Evolutionary conservation across 92 coral and sea anemone genomes (phyloP), one percentile per base, ranked within the genome.

Genomic region (Epizoanthus rinbou): DNA sequence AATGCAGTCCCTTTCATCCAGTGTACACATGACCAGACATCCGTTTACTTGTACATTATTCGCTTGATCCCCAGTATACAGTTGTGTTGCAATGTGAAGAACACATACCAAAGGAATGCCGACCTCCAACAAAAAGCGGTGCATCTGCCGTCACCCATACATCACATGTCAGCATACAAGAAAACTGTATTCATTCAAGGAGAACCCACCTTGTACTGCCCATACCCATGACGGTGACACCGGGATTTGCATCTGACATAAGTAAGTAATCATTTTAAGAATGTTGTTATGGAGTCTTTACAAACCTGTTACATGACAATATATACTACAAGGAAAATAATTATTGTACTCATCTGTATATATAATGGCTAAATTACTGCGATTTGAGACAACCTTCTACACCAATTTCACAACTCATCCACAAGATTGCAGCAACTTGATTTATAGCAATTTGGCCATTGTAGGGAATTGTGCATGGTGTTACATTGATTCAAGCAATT

Each of bases 51-150:
- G 11, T 64, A 16, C 3, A 28, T 37, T 37, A 54, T 3, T 17
- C 56, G 15, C 39, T 57, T 11, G 33, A 75, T 57, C 25, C 28
- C 57, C 69, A 96, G 99, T 96, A 87, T 57, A 87, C 93, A 23
- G 99, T 94, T 33, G 88, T 91, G 35, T 91, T 96, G 2, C 99
- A 96, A 76, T 90, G 99, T 80, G 99, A 94, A 74, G 99, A 96
- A 73, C 93, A 86, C 84, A 91, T 96, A 15, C 91, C 94, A 59
- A 97, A 91, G 62, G 92, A 96, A 66, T 94, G 85, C 37, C 83
- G 89, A n/a, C 86, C 83, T 62, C 85, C 90, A 80, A 31, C 73
- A 41, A 86, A 91, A 65, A 89, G 87, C 79, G 80, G 85, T 10
- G 31, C 94, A 19, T 50, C 89, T 5, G 83, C 84, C 0, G 85